Evolutionary conservation across 2,113 vertebrate genomes (phyloP), one percentile per base, ranked within the genome.

Genomic region (Entomyzon cyanotis): DNA sequence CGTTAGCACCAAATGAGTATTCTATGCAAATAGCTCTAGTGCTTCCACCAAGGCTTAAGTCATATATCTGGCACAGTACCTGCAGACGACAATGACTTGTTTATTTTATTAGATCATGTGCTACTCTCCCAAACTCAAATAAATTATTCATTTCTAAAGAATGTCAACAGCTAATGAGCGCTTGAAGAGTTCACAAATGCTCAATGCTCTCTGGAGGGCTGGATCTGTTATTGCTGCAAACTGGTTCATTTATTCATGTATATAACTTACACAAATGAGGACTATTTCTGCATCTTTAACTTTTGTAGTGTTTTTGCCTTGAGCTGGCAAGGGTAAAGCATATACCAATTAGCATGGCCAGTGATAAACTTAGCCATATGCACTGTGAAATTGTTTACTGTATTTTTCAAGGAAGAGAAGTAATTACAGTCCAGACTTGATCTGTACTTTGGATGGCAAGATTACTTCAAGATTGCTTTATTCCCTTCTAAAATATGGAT

Each of bases 91-190:
- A 95, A 95, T 94, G 47, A 64, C 91, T 94, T 89, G 77, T 96
- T 97, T 97, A 75, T 92, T 95, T 94, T 95, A 94, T 95, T 90
- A 95, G 91, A 84, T 95, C 93, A 94, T 95, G 55, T 91, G 86
- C 60, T 94, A 27, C 89, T 92, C 84, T 89, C 56, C 76, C 73
- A 94, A 94, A 89, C n/a, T 96, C 80, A 89, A 92, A 90, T 90
- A 89, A 90, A 81, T 87, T 94, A 78, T 92, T 97, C 83, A 89
- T 96, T 96, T 94, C 86, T 86, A 83, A 93, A 89, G 80, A 91
- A 95, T 92, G 86, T 92, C 95, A 93, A 87, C 73, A 92, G 60
- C 91, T 91, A 87, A 94, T 59, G 86, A 89, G 39, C 52, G 73
- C 70, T 91, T 67, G 60, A 90, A 84, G 37, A 42, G 47, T 42